Evolutionary conservation across 1,140 invertebrate genomes (phyloP).

Genomic region (Harlomillsia oculata): DNA sequence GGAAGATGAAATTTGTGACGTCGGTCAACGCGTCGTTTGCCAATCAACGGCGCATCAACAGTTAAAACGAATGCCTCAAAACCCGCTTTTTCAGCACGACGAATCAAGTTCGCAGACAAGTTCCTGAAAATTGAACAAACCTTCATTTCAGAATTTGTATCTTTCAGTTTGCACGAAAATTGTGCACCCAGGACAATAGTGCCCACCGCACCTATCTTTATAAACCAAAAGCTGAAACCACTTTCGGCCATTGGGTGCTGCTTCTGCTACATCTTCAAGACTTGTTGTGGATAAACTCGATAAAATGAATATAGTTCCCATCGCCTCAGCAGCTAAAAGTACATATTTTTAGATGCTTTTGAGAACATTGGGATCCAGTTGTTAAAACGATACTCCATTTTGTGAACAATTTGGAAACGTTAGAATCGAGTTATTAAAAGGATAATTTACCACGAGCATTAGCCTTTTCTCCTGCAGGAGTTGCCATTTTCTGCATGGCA

Average conservation of each 20-base stretch:
- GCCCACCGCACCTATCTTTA: slow-evolving; percentile 52
- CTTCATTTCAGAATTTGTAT: neutral
- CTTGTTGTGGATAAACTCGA: slow-evolving; percentile 79
- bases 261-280: slow-evolving; percentile 73
- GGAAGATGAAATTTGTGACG: slow-evolving; percentile 77
- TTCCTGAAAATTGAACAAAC: too few species aligned
- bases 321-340: slow-evolving; percentile 58
- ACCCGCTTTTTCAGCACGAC: slow-evolving; percentile 42
- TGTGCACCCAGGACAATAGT: neutral
- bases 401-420: too few species aligned
- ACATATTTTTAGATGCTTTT: too few species aligned
- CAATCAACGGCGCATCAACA: slow-evolving; percentile 79
- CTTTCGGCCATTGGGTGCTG: slow-evolving; percentile 62
- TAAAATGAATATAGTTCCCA: slow-evolving; percentile 66
- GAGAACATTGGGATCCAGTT: too few species aligned
- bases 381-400: too few species aligned
- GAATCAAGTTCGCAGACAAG: slow-evolving; percentile 3
- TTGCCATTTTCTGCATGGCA: slow-evolving; percentile 87
- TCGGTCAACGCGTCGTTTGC: slow-evolving; percentile 64
- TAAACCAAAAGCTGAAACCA: slow-evolving; percentile 91
- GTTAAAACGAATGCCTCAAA: slow-evolving; percentile 82
- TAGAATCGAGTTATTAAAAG: too few species aligned
- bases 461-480: slow-evolving; percentile 78
- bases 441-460: slow-evolving; percentile 49
- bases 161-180: neutral